Percentiles rank a stretch among this genome's conserved stretches.
Evolutionary conservation across 2,113 vertebrate genomes (phyloP).

Genomic region (Fulica atra): DNA sequence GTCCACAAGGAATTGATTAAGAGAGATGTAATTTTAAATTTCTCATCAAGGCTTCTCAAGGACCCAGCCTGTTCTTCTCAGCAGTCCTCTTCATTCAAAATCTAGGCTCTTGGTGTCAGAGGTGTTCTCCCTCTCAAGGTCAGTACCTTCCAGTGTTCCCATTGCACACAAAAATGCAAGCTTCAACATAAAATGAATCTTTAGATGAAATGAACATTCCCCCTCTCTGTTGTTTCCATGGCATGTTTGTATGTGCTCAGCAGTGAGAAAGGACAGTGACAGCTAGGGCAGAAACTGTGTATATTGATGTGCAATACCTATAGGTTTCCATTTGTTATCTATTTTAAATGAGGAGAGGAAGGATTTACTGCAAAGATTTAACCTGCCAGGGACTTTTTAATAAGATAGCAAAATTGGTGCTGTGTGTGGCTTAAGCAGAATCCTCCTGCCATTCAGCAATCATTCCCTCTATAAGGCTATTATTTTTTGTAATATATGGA

Average conservation of each 20-base stretch:
- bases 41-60: background rate
- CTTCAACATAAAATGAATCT: background rate
- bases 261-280: background rate
- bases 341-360: constrained; percentile 20
- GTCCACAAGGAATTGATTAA: background rate
- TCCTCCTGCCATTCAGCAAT: background rate
- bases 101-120: background rate
- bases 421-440: background rate
- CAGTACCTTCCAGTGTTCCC: background rate
- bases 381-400: background rate
- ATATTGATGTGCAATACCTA: background rate
- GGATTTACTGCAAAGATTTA: constrained; percentile 35
- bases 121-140: background rate
- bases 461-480: background rate
- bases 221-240: background rate
- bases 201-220: background rate
- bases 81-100: background rate
- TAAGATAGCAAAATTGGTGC: background rate
- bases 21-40: background rate
- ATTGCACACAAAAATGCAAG: background rate
- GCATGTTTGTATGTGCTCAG: background rate
- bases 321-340: background rate
- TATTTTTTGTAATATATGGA: background rate
- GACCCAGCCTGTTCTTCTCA: background rate
- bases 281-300: background rate